Percentiles rank a stretch among this genome's conserved stretches.
These are phyloP conservation scores for Dryobotodes eremita DNA, from an alignment of 2,888 invertebrate genomes.

Conservation along the genomic window DNA sequence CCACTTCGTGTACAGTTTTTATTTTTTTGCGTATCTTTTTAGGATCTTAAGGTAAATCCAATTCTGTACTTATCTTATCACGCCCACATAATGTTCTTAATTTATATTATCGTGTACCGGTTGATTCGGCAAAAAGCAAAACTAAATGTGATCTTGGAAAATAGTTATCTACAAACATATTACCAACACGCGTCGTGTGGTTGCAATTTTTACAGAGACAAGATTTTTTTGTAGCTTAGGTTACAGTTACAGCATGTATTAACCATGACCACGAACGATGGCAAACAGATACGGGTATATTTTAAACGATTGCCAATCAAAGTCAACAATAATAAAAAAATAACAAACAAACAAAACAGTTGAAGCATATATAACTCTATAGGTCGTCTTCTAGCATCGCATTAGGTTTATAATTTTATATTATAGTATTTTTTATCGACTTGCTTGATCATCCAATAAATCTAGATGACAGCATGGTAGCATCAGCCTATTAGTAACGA, in stretches of 20 bases:
- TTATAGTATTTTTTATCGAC: constrained; percentile 43
- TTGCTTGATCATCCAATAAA: constrained; percentile 43
- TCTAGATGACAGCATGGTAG: constrained; percentile 61
- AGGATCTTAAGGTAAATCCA: constrained; percentile 22
- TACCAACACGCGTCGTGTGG: constrained; percentile 7
- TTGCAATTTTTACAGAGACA: constrained; percentile 18
- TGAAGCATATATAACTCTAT: constrained; percentile 1
- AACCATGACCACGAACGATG: not conserved
- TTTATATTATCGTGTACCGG: constrained; percentile 17
- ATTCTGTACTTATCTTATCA: constrained; percentile 23
- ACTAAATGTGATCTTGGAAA: constrained; percentile 22
- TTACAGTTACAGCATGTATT: constrained; percentile 14
- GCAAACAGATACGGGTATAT: not conserved
- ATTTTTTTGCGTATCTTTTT: constrained; percentile 32
- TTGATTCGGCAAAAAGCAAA: constrained; percentile 28
- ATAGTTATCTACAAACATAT: constrained; percentile 12
- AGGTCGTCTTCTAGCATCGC: not conserved
- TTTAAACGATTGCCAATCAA: constrained; percentile 6
- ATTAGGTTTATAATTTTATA: constrained; percentile 29
- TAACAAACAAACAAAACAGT: constrained; percentile 10
- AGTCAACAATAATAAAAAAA: not conserved
- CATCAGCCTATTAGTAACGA: constrained; percentile 58
- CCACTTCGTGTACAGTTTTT: constrained; percentile 23
- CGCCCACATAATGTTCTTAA: constrained; percentile 18
- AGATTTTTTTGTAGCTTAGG: not conserved